Evolutionary conservation across 2,113 vertebrate species (phyloP).

Genomic region (Anhinga anhinga): DNA sequence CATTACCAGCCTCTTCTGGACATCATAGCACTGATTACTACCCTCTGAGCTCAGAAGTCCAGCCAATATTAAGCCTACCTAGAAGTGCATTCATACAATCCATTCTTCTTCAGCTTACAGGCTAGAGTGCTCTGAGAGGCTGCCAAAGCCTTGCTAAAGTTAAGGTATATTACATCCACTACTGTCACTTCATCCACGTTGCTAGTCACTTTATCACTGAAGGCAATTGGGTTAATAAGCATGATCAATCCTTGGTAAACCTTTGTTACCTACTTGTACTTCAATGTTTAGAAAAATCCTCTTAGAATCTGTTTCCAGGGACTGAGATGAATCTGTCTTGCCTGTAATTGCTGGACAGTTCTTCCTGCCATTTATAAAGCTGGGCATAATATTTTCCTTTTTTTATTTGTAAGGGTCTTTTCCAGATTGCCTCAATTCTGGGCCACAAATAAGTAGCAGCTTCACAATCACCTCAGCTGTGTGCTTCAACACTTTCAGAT

Average conservation of each 20-base stretch:
- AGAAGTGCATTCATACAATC: background rate
- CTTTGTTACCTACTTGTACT: background rate
- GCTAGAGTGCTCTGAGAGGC: background rate
- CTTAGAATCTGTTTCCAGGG: background rate
- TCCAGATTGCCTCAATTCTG: background rate
- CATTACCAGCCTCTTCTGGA: background rate
- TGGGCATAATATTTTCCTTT: background rate
- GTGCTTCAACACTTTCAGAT: background rate
- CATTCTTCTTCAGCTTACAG: background rate
- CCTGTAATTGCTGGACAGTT: background rate
- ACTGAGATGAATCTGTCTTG: background rate
- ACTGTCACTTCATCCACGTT: background rate
- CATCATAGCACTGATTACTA: background rate
- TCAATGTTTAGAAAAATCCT: background rate
- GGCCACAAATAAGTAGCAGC: background rate
- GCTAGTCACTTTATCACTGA: background rate
- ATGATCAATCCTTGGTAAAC: background rate
- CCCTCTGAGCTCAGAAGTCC: background rate
- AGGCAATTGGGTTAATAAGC: background rate
- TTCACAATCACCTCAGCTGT: background rate
- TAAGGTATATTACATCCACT: background rate
- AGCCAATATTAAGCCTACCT: background rate
- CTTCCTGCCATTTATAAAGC: background rate
- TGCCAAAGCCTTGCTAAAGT: background rate
- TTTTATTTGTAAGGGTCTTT: background rate